phyloP scores from a whole-genome alignment of 2,888 invertebrate species.

The Panopea generosa region DNA sequence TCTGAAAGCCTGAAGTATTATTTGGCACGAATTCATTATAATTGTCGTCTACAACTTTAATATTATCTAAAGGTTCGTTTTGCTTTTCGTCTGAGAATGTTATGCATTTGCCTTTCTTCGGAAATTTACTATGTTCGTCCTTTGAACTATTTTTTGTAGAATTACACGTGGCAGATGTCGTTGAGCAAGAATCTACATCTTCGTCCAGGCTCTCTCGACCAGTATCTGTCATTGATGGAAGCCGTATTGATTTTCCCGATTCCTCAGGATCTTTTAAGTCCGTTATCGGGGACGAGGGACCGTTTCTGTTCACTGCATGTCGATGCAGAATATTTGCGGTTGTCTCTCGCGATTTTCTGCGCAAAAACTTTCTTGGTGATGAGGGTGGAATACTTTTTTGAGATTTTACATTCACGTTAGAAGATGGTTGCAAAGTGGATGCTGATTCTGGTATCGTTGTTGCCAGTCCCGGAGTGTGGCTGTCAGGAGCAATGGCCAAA shows the following conservation, averaged over 20 bases:
- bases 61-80: conserved; percentile 12
- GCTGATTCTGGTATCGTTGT: conserved; percentile 29
- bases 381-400: not conserved
- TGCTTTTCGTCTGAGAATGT: conserved; percentile 35
- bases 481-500: conserved; percentile 67
- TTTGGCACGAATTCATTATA: not conserved
- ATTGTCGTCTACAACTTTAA: conserved; percentile 1
- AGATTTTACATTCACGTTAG: not conserved
- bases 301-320: conserved; percentile 34
- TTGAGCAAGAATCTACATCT: conserved; percentile 48
- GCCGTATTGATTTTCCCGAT: conserved; percentile 32
- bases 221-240: conserved; percentile 42
- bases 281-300: conserved; percentile 3
- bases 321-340: conserved; percentile 57
- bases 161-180: conserved; percentile 61
- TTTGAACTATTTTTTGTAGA: conserved; percentile 37
- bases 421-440: not conserved
- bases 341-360: conserved; percentile 27
- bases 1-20: not conserved
- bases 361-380: conserved; percentile 26
- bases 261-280: conserved; percentile 21
- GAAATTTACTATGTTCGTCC: conserved; percentile 32
- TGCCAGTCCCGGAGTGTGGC: conserved; percentile 30
- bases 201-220: conserved; percentile 25
- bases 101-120: conserved; percentile 53